Conservation (phyloP, 1,140 invertebrate species). For the Tetraneura akinire region DNA sequence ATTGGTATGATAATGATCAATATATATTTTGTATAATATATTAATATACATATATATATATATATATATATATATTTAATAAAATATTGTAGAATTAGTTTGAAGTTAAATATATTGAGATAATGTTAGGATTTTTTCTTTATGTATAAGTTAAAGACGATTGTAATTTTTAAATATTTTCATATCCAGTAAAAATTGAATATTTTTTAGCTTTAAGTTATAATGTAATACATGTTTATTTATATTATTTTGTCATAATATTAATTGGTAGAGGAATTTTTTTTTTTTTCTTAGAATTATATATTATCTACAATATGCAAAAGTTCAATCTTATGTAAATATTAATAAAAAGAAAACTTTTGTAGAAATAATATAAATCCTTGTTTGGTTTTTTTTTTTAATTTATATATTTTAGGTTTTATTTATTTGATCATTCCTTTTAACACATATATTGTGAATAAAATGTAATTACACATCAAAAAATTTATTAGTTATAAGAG, state of each 20-base stretch:
- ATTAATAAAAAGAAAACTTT: slow-evolving; percentile 28
- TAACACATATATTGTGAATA: slow-evolving; percentile 12
- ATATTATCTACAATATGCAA: slow-evolving; percentile 14
- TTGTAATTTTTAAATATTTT: slow-evolving; percentile 32
- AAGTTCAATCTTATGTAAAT: slow-evolving; percentile 19
- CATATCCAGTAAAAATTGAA: slow-evolving; percentile 10
- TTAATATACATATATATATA: slow-evolving; percentile 14
- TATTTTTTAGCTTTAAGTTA: slow-evolving; percentile 14
- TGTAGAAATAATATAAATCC: slow-evolving; percentile 23
- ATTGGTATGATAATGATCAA: not conserved
- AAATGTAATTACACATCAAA: not conserved
- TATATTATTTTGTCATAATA: slow-evolving; percentile 18
- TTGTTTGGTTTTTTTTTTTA: slow-evolving; percentile 40
- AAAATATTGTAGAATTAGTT: slow-evolving; percentile 12
- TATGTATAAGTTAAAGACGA: slow-evolving; percentile 31
- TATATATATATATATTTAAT: slow-evolving; percentile 15
- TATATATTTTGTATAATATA: not conserved
- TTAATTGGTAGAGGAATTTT: slow-evolving; percentile 44
- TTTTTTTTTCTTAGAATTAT: slow-evolving; percentile 33
- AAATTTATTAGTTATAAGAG: slow-evolving; percentile 23
- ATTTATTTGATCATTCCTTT: slow-evolving; percentile 27
- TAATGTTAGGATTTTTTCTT: slow-evolving; percentile 25
- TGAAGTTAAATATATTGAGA: slow-evolving; percentile 7
- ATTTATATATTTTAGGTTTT: slow-evolving; percentile 24
- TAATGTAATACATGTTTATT: slow-evolving; percentile 35